Base-by-base conservation (phyloP, 2,797 vertebrate species). In the Lithobates sylvaticus region DNA sequence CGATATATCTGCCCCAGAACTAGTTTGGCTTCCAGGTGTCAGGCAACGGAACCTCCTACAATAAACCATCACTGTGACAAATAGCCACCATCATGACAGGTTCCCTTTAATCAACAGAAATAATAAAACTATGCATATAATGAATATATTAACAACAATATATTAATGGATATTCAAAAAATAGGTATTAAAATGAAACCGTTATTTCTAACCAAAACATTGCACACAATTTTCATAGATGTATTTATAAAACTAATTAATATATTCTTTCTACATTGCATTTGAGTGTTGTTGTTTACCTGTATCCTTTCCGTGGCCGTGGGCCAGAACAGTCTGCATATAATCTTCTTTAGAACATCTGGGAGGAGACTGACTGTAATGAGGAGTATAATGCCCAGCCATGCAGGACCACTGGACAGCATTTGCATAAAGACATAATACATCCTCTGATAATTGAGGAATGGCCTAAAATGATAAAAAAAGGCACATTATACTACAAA, bases 371-470 rank as follows among this genome's bases (percentile, higher is more conserved):
- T 95, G 88, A 97, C 93, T 4, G 94, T 95, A 90, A 98, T 94
- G 78, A 99, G 96, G 77, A 99, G 93, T 89, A 96, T 93, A 82
- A 99, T 98, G 88, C 96, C 96, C 90, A 99, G 94, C 98, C 98
- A 99, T 0, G 97, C 97, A 0, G 98, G 98, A 61, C 97, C 98
- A 2, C 97, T 97, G 81, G 97, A 97, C 88, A 99, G 88, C 97
- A 99, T 98, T 94, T 98, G 97, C 91, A 99, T 96, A 93, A 99
- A 99, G 84, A 99, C 97, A 0, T 98, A 98, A 94, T 99, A 99
- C 98, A 99, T 99, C 92, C 98, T 95, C 94, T 99, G 98, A 90
- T 99, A 99, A 94, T 96, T 98, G 92, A 99, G 96, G 94, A 99
- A 99, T 2, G 98, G 98, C 98, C 98, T 99, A 90, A 0, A 2